Evolutionary conservation across 2,888 invertebrate species (phyloP).

Genomic region (Mechanitis messenoides): DNA sequence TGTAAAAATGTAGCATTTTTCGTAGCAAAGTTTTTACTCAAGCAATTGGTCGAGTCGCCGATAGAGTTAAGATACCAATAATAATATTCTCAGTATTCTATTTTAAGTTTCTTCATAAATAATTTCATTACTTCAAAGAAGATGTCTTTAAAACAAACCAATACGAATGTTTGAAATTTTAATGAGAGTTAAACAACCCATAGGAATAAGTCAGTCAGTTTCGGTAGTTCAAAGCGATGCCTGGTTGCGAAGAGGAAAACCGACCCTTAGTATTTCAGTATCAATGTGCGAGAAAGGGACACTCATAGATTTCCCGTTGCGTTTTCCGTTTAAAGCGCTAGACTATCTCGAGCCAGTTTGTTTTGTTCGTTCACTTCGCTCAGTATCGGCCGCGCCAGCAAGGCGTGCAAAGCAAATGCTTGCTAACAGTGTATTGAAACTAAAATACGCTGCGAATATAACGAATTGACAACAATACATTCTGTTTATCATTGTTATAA

Average conservation of each 20-base stretch:
- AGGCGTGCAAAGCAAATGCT: constrained; percentile 47
- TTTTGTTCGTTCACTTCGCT: constrained; percentile 50
- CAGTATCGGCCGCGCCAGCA: constrained; percentile 62
- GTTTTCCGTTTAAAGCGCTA: constrained; percentile 40
- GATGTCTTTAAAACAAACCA: constrained; percentile 9
- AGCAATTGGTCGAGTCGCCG: no score
- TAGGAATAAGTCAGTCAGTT: constrained; percentile 22
- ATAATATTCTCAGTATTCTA: background rate
- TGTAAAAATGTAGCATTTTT: no score
- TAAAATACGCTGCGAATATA: constrained; percentile 42
- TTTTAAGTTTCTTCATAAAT: constrained; percentile 1
- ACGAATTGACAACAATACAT: constrained; percentile 38
- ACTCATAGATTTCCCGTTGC: constrained; percentile 52
- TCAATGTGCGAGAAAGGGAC: constrained; percentile 45
- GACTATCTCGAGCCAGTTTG: constrained; percentile 39
- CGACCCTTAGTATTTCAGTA: constrained; percentile 16
- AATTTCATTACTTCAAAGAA: background rate
- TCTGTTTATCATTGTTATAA: constrained; percentile 35
- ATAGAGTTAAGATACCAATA: no score
- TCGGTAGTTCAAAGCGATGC: constrained; percentile 23
- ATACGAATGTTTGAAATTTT: constrained; percentile 15
- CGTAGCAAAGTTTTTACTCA: no score
- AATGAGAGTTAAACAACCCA: constrained; percentile 16
- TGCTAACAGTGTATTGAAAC: constrained; percentile 38
- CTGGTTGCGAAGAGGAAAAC: constrained; percentile 43